phyloP scores from a whole-genome alignment of 2,113 vertebrate species.

The Podarcis cretensis region DNA sequence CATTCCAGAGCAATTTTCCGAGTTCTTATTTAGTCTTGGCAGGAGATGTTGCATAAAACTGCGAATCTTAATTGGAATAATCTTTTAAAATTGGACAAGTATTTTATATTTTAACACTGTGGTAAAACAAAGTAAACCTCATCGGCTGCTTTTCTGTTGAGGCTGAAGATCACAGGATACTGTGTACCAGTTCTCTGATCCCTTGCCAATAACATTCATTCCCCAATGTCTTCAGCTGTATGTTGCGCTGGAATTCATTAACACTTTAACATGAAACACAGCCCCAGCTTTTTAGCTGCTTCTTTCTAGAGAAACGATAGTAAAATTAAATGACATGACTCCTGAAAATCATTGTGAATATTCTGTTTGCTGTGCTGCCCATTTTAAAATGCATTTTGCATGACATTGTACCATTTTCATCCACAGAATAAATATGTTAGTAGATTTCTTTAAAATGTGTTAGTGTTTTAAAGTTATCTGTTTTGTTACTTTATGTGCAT shows the following conservation, averaged over 20 bases:
- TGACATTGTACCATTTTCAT: conserved; percentile 1
- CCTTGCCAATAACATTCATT: not conserved
- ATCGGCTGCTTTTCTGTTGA: not conserved
- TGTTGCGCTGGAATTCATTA: not conserved
- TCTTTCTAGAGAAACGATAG: conserved; percentile 1
- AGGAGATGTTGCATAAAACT: not conserved
- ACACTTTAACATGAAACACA: not conserved
- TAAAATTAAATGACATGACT: not conserved
- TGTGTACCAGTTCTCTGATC: not conserved
- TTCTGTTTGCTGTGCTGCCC: not conserved
- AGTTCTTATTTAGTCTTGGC: not conserved
- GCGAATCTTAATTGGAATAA: not conserved
- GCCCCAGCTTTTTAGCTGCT: not conserved
- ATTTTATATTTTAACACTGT: not conserved
- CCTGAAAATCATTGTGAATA: conserved; percentile 17
- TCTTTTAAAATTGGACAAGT: not conserved
- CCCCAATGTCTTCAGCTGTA: not conserved
- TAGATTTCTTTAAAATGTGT: conserved; percentile 1
- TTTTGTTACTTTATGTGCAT: conserved; percentile 3
- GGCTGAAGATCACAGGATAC: not conserved
- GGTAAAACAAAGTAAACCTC: not conserved
- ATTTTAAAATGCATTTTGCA: not conserved
- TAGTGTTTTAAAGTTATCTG: conserved; percentile 9
- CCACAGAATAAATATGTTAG: not conserved
- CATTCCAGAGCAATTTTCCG: not conserved